Evolutionary conservation across 2,113 vertebrate genomes (phyloP).

Genomic region (Ranitomeya imitator): DNA sequence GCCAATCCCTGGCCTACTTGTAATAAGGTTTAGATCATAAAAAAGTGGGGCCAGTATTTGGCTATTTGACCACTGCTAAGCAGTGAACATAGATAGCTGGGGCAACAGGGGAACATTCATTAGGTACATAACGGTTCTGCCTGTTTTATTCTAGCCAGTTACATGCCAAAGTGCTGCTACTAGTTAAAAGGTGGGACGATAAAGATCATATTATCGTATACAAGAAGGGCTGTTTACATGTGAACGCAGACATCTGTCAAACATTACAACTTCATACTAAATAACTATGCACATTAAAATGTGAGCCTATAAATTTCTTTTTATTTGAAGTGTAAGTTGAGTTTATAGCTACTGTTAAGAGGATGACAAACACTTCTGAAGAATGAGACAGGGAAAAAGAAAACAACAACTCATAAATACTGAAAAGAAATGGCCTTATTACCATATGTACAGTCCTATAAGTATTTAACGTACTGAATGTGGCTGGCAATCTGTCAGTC

Average conservation of each 20-base stretch:
- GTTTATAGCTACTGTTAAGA: conserved; percentile 83
- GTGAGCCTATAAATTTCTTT: conserved; percentile 78
- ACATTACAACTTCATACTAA: conserved; percentile 61
- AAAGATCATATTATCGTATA: neutral
- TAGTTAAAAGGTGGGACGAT: neutral
- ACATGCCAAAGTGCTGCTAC: neutral
- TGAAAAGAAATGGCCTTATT: conserved; percentile 85
- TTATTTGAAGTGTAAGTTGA: conserved; percentile 80
- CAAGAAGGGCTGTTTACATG: neutral
- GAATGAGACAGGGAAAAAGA: conserved; percentile 70
- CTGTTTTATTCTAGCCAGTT: too few species aligned
- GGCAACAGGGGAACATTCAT: too few species aligned
- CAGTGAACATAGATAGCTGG: too few species aligned
- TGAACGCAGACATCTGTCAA: neutral
- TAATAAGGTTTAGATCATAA: too few species aligned
- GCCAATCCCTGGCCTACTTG: too few species aligned
- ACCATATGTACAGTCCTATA: conserved; percentile 89
- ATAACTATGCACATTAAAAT: conserved; percentile 77
- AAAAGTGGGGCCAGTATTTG: too few species aligned
- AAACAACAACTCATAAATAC: conserved; percentile 83
- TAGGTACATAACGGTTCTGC: too few species aligned
- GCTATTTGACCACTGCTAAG: too few species aligned
- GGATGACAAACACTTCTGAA: conserved; percentile 82
- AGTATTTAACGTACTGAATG: conserved; percentile 76
- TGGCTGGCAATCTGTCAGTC: conserved; percentile 73